These are phyloP conservation scores for Ypsolopha scabrella DNA, from an alignment of 2,888 invertebrate species.

Conservation along the genomic window DNA sequence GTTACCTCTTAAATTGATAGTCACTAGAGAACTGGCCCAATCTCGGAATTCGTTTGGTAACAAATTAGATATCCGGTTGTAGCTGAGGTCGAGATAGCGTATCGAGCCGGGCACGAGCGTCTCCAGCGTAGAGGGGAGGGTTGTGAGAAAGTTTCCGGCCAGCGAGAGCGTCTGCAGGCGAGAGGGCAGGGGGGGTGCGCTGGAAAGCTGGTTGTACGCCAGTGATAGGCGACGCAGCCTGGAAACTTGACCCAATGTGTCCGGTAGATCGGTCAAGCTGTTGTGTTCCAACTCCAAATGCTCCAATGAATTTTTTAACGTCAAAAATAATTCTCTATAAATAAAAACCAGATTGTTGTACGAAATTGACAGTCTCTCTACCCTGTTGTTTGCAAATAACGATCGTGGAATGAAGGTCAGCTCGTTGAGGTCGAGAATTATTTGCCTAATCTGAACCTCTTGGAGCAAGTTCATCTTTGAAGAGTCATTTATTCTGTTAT, in stretches of 20 bases:
- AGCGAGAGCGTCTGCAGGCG: constrained; percentile 83
- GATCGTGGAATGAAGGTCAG: constrained; percentile 74
- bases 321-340: constrained; percentile 78
- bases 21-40: constrained; percentile 85
- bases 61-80: constrained; percentile 85
- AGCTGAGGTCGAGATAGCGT: constrained; percentile 87
- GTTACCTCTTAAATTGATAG: constrained; percentile 86
- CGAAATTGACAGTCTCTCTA: constrained; percentile 82
- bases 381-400: constrained; percentile 77
- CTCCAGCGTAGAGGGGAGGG: constrained; percentile 78
- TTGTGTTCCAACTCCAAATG: constrained; percentile 89
- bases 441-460: constrained; percentile 80
- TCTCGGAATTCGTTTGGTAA: constrained; percentile 80
- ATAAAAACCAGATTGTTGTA: constrained; percentile 80
- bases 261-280: constrained; percentile 76
- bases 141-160: constrained; percentile 83
- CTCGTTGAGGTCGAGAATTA: constrained; percentile 86
- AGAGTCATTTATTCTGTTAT: constrained; percentile 81
- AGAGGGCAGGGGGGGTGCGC: constrained; percentile 73
- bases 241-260: constrained; percentile 75
- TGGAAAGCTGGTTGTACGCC: constrained; percentile 78
- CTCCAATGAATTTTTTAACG: constrained; percentile 80
- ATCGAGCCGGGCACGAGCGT: constrained; percentile 80
- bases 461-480: constrained; percentile 76
- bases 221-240: constrained; percentile 85